Evolutionary conservation across 1,140 invertebrate genomes (phyloP), one percentile per base, ranked within the genome.

Genomic region (Calycopis cecrops): DNA sequence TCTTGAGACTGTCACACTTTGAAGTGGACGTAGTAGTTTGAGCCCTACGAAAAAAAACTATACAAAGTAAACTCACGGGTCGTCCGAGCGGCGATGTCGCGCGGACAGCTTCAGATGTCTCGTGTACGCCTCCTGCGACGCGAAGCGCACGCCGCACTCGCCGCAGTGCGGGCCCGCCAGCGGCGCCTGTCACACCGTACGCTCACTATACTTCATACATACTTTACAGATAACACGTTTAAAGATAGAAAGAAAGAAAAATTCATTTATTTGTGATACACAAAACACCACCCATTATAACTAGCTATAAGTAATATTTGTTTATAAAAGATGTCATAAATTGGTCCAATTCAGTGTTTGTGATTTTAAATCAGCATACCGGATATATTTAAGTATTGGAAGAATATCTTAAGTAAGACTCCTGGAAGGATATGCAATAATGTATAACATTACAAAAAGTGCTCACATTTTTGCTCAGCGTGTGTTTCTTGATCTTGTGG

Each of bases 111-210:
- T 69, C 8, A 74, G 44, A 40, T 84, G 80, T 14, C 67, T 59
- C 4, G 55, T 65, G n/a, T 70, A 59, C 0, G 80, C 80, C 7
- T 76, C 73, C 0, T 60, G 33, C 0, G 71, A 71, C 0, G 76
- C 40, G 51, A 84, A 84, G 0, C 70, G 59, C 0, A 84, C 71
- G 37, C 73, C 73, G 33, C 78, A 81, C 14, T 62, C 57, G 4
- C 74, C 72, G 35, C 80, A 84, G 14, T 63, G 67, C 0, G 80
- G 78, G 6, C 74, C 80, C 17, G 78, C 70, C n/a, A 76, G 67
- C 0, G 67, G 70, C 9, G 79, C 64, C 79, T 82, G 57, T 16
- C 12, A 12, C 11, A 9, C 14, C 44, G 6, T 14, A 47, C 4
- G 4, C 12, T n/a, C 47, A 14, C 6, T 1, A 33, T 28, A 3